Base-by-base conservation (phyloP, 2,113 vertebrate species). In the Origma solitaria region DNA sequence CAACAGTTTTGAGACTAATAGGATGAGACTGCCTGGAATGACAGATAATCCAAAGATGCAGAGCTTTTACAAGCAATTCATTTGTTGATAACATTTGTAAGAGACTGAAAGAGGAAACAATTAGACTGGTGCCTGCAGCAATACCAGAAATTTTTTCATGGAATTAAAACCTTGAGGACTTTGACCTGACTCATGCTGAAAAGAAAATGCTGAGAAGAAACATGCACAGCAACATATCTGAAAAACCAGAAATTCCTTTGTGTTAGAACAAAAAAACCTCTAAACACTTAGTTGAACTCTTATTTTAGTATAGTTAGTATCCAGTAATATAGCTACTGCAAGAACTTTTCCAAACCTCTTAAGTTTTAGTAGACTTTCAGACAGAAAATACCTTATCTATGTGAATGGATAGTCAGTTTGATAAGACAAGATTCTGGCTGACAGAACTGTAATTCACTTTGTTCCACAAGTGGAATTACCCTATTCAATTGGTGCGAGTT, bases 281-380 rank as follows among this genome's bases (percentile, higher is more conserved):
- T 25, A 20, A 69, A 60, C 8, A 37, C 27, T 60, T 86, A 96
- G 20, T 61, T 79, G 42, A 68, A 66, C 21, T 80, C 42, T 65
- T 56, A 45, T 68, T 89, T 92, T 95, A 92, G 95, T 82, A 89
- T 11, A 78, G 77, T 95, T 95, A 95, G 84, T 94, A 81, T 31
- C 30, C 69, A 57, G 64, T 87, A 92, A 50, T 73, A 76, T 14
- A 75, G 85, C 53, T 89, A 85, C 50, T 33, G 12, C 30, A 10
- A 71, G 20, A 84, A 84, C 31, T 78, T 82, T 12, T 56, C 7
- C 31, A 86, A 82, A 82, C 25, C 22, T 66, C 16, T 45, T 51
- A 31, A 71, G 19, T 38, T 75, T 78, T 51, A 86, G 28, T 3
- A 81, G 13, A 82, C 30, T 78, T 81, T 27, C 30, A 93, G 37